These are phyloP conservation scores for Cricetomys ansorgei DNA, from an alignment of 2,113 vertebrate species.

Conservation along the genomic window DNA sequence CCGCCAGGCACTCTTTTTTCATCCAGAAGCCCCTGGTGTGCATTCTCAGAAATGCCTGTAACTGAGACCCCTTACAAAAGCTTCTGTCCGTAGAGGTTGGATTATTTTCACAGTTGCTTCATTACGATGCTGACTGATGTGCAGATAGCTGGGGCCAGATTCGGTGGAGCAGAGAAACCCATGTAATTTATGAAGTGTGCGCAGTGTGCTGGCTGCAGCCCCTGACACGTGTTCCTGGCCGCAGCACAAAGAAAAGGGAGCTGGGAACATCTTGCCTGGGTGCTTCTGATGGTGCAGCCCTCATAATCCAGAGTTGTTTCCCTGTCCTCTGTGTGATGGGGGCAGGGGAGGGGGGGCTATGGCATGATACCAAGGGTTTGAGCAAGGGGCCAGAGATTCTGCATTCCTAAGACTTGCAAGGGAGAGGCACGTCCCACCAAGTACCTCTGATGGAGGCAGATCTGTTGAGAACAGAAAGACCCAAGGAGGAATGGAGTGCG, in stretches of 20 bases:
- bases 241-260: background rate
- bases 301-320: background rate
- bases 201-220: background rate
- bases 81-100: background rate
- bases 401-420: background rate
- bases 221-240: constrained; percentile 38
- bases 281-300: background rate
- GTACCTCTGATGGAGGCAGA: background rate
- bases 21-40: background rate
- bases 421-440: too few species aligned
- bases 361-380: background rate
- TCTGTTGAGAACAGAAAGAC: background rate
- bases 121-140: background rate
- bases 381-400: background rate
- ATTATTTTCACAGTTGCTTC: constrained; percentile 49
- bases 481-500: fast-evolving
- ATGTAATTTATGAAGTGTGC: constrained; percentile 38
- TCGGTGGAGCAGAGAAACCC: background rate
- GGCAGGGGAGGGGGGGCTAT: background rate
- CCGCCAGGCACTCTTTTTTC: background rate
- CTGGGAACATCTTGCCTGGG: constrained; percentile 7
- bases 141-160: background rate
- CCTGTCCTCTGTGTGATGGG: background rate
- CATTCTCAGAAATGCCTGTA: background rate
- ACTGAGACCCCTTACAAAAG: background rate